Percentiles rank a stretch among this genome's conserved stretches.
phyloP scores from a whole-genome alignment of 2,797 vertebrate species.

The Calcarius lapponicus region DNA sequence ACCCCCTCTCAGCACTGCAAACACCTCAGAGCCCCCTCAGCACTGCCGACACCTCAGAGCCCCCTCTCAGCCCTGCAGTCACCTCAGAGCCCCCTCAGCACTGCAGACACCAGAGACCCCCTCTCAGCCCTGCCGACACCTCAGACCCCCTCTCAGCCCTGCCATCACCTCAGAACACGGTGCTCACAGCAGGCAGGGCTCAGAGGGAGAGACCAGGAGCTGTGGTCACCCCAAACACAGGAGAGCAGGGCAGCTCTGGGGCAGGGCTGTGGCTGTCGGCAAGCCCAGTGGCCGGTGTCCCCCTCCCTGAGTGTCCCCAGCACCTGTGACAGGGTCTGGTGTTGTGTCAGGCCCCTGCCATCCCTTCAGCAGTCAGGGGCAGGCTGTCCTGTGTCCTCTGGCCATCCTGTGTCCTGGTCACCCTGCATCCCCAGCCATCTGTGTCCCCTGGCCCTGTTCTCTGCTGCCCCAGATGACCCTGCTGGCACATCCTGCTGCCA shows the following conservation, averaged over 20 bases:
- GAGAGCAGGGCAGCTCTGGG: neutral
- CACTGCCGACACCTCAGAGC: too few species aligned
- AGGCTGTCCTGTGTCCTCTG: neutral
- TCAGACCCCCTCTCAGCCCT: too few species aligned
- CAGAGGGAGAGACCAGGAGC: accelerated
- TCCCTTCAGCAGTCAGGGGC: neutral
- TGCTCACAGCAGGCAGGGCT: neutral
- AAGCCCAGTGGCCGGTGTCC: accelerated
- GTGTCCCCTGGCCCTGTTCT: neutral
- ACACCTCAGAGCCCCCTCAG: too few species aligned
- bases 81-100: too few species aligned
- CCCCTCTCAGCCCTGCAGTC: too few species aligned
- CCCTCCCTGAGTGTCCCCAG: neutral
- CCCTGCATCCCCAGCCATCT: accelerated
- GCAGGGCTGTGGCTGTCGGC: neutral
- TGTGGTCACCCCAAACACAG: accelerated
- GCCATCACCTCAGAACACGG: neutral
- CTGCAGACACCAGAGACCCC: too few species aligned
- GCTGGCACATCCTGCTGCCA: accelerated
- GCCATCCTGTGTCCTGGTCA: neutral
- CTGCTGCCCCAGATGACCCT: accelerated
- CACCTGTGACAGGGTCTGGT: accelerated
- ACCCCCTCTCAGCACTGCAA: too few species aligned
- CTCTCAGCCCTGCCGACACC: too few species aligned
- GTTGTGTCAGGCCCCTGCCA: neutral